Percentiles rank a stretch among this genome's conserved stretches.
Evolutionary conservation across 1,140 invertebrate genomes (phyloP).

Genomic region (Cyphomyrmex costatus): DNA sequence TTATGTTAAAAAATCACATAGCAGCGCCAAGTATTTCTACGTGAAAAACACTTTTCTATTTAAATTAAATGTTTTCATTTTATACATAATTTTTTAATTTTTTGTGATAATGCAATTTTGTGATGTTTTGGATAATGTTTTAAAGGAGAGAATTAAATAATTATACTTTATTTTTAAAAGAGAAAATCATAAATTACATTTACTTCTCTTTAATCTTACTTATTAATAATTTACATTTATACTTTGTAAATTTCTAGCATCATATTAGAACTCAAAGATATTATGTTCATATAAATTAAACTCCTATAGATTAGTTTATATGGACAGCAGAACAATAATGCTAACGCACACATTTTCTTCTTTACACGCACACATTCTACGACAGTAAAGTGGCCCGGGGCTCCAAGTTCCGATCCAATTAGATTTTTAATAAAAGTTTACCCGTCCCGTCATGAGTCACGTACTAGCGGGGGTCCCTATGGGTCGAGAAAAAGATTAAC

Average conservation of each 20-base stretch:
- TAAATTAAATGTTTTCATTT: too few species aligned
- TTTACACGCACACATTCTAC: background rate
- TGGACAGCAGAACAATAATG: background rate
- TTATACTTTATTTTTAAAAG: too few species aligned
- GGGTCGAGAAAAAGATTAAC: slow-evolving; percentile 76
- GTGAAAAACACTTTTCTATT: too few species aligned
- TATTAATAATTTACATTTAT: background rate
- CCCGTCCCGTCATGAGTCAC: slow-evolving; percentile 74
- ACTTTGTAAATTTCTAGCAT: background rate
- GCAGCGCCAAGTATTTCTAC: too few species aligned
- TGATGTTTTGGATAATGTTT: too few species aligned
- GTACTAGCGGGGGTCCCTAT: slow-evolving; percentile 66
- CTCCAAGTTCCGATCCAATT: slow-evolving; percentile 78
- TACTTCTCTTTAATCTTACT: too few species aligned
- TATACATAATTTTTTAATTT: too few species aligned
- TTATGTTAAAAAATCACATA: too few species aligned
- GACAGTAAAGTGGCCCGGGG: slow-evolving; percentile 65
- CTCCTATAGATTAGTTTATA: slow-evolving; percentile 11
- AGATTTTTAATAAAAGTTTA: slow-evolving; percentile 82
- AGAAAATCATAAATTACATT: too few species aligned
- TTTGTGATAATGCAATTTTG: too few species aligned
- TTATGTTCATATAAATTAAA: slow-evolving; percentile 16
- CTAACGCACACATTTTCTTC: background rate
- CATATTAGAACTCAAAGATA: background rate
- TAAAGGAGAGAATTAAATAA: too few species aligned